phyloP scores from a whole-genome alignment of 2,888 invertebrate species.

The Cenopis cana region DNA sequence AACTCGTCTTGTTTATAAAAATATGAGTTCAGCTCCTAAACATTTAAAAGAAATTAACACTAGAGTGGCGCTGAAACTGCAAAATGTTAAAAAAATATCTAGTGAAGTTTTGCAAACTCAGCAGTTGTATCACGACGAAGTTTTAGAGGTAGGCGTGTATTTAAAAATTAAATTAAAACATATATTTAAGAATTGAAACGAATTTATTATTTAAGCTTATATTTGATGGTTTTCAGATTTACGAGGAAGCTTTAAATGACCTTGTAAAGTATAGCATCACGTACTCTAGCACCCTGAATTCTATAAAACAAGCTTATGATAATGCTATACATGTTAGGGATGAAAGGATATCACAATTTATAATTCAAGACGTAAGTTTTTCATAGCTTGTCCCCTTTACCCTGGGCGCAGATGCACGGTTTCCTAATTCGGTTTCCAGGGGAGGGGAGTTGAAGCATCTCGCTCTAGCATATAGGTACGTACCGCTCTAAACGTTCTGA shows the following conservation, averaged over 20 bases:
- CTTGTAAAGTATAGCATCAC: conserved; percentile 68
- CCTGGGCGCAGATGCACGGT: too few relatives aligned
- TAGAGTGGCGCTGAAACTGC: conserved; percentile 58
- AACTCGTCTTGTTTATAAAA: not conserved
- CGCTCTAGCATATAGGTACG: too few relatives aligned
- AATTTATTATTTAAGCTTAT: not conserved
- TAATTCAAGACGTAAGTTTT: conserved; percentile 73
- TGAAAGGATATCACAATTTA: conserved; percentile 70
- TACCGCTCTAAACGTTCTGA: too few relatives aligned
- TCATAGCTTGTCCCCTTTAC: not conserved
- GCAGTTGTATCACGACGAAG: conserved; percentile 66
- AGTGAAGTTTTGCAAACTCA: conserved; percentile 65
- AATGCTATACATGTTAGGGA: conserved; percentile 68
- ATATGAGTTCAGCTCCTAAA: conserved; percentile 58
- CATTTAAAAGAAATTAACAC: conserved; percentile 66
- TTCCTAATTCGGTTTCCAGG: too few relatives aligned
- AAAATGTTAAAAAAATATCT: conserved; percentile 57
- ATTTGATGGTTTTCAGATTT: conserved; percentile 59
- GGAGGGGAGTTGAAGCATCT: too few relatives aligned
- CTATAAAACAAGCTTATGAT: conserved; percentile 76
- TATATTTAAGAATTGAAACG: not conserved
- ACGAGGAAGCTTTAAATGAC: conserved; percentile 66
- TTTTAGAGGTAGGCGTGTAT: conserved; percentile 61
- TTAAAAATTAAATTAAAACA: not conserved
- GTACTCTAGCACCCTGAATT: conserved; percentile 64